Evolutionary conservation across 1,140 invertebrate species (phyloP), one percentile per base, ranked within the genome.

Genomic region (Anoplophora glabripennis): DNA sequence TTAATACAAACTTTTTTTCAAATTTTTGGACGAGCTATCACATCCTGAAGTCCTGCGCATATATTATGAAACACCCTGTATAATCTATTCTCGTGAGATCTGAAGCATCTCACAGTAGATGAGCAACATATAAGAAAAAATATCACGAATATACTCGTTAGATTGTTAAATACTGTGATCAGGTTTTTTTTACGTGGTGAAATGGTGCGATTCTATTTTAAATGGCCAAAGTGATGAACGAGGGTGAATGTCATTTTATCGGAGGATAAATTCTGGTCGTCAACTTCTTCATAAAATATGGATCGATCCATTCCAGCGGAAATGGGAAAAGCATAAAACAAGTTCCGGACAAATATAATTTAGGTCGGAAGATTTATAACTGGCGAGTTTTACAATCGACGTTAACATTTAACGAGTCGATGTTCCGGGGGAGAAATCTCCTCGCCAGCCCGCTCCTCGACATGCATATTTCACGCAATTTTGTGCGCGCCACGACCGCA

Each of bases 271-370:
- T 65, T 67, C 57, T 57, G 47, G 61, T 67, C 59, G 62, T 65
- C 63, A 64, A 57, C 56, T 57, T 60, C 55, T 63, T 68, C 66
- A 68, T 68, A 66, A 68, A 68, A 64, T 66, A 68, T 68, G 66
- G 57, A 68, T 53, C 61, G 66, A 66, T 68, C 59, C 63, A 61
- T 59, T 68, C 66, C 62, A 60, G 55, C 28, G 57, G 59, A 55
- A 61, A 58, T 58, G 58, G 52, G 37, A 63, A 59, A 57, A 61
- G 65, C 63, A 69, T 69, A 69, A 69, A 69, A 69, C 67, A 67
- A 64, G 65, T 65, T 69, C 60, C 63, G 67, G 59, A 69, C 67
- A 69, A 69, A 69, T 69, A 69, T 69, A 69, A 69, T 69, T 69
- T 69, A 59, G 67, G 63, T 57, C 47, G 63, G 65, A 63, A 66